phyloP scores from a whole-genome alignment of 2,113 vertebrate species.

The Periophthalmus modestus region DNA sequence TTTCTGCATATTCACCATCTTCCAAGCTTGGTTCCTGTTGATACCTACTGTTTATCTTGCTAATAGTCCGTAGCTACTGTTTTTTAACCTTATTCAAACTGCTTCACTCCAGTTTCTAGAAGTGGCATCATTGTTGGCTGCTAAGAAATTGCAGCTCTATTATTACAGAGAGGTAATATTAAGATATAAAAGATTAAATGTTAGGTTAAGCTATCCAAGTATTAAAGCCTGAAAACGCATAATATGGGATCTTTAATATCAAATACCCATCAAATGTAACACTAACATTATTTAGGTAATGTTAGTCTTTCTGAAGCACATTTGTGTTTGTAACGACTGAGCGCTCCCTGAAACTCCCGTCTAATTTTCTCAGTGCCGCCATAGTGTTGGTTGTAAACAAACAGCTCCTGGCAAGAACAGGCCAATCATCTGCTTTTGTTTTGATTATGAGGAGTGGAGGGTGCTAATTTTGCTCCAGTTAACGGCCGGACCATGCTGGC shows the following conservation, averaged over 20 bases:
- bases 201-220: too few species aligned
- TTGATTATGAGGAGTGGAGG: background rate
- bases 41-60: too few species aligned
- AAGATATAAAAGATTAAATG: too few species aligned
- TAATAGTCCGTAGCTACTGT: background rate
- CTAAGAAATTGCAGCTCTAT: background rate
- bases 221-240: too few species aligned
- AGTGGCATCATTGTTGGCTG: too few species aligned
- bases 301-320: background rate
- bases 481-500: background rate
- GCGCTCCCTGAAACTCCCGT: background rate
- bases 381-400: background rate
- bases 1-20: too few species aligned
- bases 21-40: too few species aligned
- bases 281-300: background rate
- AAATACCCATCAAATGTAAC: background rate
- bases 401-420: slow-evolving; percentile 4
- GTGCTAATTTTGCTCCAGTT: slow-evolving; percentile 5
- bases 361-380: background rate
- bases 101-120: too few species aligned
- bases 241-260: too few species aligned
- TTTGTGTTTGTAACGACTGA: background rate
- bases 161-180: background rate
- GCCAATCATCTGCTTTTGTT: slow-evolving; percentile 5
- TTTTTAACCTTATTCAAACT: background rate